Conservation (phyloP, 2,888 invertebrate species). For the Drosophila sordidula region DNA sequence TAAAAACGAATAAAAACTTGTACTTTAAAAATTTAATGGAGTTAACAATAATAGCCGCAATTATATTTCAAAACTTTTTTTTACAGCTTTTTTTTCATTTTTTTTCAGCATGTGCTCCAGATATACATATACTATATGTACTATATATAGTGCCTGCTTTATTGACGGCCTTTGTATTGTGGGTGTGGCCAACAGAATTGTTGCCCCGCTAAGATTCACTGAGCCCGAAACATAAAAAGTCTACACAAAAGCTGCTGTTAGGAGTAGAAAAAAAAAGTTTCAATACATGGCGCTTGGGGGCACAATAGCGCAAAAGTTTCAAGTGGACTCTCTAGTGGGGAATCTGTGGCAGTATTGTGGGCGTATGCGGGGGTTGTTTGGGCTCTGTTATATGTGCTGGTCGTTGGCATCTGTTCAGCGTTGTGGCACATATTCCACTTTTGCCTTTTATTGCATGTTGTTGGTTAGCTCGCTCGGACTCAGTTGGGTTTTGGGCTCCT, state of each 20-base stretch:
- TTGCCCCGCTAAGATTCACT: conserved; percentile 64
- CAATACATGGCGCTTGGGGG: conserved; percentile 61
- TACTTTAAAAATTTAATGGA: conserved; percentile 69
- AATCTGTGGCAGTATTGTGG: conserved; percentile 8
- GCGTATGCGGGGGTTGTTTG: conserved; percentile 5
- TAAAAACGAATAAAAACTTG: conserved; percentile 28
- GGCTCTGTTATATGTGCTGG: conserved; percentile 32
- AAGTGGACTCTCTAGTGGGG: conserved; percentile 67
- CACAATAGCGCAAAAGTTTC: conserved; percentile 76
- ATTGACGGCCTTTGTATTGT: conserved; percentile 30
- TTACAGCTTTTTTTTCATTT: conserved; percentile 47
- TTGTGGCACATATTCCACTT: conserved; percentile 79
- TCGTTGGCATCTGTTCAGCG: conserved; percentile 75
- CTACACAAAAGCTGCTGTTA: conserved; percentile 38
- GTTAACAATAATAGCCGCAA: conserved; percentile 65
- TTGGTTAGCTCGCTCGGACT: conserved; percentile 34
- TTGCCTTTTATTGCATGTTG: conserved; percentile 77
- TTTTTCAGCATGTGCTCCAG: conserved; percentile 13
- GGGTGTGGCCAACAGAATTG: conserved; percentile 33
- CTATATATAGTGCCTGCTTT: conserved; percentile 6
- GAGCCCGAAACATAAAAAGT: conserved; percentile 58
- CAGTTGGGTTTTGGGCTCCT: conserved; percentile 26
- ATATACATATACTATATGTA: conserved; percentile 3
- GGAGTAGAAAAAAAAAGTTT: conserved; percentile 29
- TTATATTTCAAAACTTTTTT: conserved; percentile 74